Evolutionary conservation across 2,888 invertebrate species (phyloP), one percentile per base, ranked within the genome.

Genomic region (Agrotis exclamationis): DNA sequence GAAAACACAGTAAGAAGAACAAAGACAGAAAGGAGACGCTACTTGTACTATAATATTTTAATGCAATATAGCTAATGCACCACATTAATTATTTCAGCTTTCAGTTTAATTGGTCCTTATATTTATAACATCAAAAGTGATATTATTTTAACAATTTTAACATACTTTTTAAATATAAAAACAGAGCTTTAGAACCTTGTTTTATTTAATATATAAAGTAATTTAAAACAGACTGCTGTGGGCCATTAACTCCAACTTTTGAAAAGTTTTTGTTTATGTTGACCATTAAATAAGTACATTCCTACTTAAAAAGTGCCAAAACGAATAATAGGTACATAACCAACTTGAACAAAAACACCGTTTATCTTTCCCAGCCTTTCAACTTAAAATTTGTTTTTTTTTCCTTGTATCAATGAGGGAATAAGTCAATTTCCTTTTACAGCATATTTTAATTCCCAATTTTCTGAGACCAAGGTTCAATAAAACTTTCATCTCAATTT

Each of bases 221-320:
- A 69, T 69, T 77, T 53, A 39, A 20, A 47, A 50, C 76, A 76
- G 56, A 57, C 24, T 45, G 48, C 69, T 72, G 57, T 14, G 47
- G 20, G 56, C 33, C 45, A 24, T 39, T 47, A 24, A 39, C 50
- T 54, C 18, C 1, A 45, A 47, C 33, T 57, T 76, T 20, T 18
- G 39, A 51, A 48, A 54, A 63, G 53, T 28, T 71, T 59, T 74
- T 71, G 24, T 71, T 74, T 63, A 54, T 16, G 74, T 50, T 24
- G n/a, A 14, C 47, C 6, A 24, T 59, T 70, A 53, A 39, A 53
- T 51, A 51, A 58, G 2, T 48, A 44, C 24, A 39, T 39, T 9
- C 39, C 39, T 39, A 39, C 39, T 11, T 39, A 39, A 39, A 33
- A 33, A 7, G 3, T 39, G 33, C 0, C 9, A 39, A 39, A 39